phyloP scores from a whole-genome alignment of 2,797 vertebrate species.

The Clarias fuscus region DNA sequence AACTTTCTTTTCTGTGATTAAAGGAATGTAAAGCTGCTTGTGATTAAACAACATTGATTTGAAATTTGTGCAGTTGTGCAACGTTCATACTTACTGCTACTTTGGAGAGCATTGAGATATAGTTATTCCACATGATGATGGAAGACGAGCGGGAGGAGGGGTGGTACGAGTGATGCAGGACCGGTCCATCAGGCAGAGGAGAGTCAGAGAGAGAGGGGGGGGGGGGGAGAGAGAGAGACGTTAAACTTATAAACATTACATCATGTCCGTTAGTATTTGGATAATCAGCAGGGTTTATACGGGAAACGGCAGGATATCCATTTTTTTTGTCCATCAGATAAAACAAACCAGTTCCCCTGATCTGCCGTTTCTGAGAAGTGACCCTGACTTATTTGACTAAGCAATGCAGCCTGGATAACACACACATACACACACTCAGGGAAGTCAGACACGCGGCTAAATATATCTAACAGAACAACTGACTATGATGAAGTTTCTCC shows the following conservation, averaged over 20 bases:
- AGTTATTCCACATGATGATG: conserved; percentile 32
- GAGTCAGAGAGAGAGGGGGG: conserved; percentile 1
- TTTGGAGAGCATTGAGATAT: conserved; percentile 62
- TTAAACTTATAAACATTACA: conserved; percentile 1
- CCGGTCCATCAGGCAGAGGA: conserved; percentile 42
- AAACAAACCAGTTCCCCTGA: conserved; percentile 25
- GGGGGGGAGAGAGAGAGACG: conserved; percentile 26
- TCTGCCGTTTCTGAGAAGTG: conserved; percentile 27
- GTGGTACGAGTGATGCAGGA: conserved; percentile 27
- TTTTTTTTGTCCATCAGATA: not conserved
- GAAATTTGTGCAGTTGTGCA: not conserved
- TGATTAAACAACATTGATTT: too few relatives aligned
- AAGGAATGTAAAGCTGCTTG: too few relatives aligned
- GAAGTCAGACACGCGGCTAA: too few relatives aligned
- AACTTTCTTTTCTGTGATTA: too few relatives aligned
- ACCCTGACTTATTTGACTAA: conserved; percentile 34
- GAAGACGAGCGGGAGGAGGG: not conserved
- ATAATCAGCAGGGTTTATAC: not conserved
- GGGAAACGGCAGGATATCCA: not conserved
- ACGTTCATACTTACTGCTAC: conserved; percentile 83
- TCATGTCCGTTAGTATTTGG: not conserved
- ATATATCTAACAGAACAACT: not conserved
- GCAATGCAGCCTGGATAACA: not conserved
- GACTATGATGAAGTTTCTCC: not conserved
- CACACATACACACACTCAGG: too few relatives aligned